A percentile compares a stretch with the other conserved stretches of the same genome.
Evolutionary conservation across 2,113 vertebrate species (phyloP).

Genomic region (Bubalus kerabau): DNA sequence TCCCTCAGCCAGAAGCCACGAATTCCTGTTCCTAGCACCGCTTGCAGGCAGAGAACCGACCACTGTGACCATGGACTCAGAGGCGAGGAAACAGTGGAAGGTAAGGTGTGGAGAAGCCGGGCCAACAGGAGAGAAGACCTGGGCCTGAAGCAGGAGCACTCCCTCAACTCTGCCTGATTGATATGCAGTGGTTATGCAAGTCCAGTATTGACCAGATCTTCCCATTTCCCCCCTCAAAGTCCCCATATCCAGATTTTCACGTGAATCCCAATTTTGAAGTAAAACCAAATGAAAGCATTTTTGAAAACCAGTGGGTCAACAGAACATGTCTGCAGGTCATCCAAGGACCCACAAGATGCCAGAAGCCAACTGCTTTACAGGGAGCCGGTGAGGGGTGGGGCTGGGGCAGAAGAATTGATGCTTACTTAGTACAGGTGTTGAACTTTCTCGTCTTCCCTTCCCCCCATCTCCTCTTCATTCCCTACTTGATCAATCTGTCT

Average conservation of each 20-base stretch:
- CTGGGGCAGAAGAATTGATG: neutral
- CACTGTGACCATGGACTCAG: neutral
- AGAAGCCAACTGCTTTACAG: neutral
- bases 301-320: neutral
- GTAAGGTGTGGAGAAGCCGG: neutral
- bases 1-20: neutral
- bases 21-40: neutral
- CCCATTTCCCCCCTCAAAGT: accelerated
- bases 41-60: neutral
- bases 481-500: neutral
- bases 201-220: no score
- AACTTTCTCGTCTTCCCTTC: neutral
- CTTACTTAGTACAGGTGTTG: neutral
- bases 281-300: neutral
- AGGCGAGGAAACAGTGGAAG: neutral
- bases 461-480: neutral
- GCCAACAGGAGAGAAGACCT: neutral
- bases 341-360: neutral
- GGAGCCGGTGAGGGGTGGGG: neutral
- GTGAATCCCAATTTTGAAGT: neutral
- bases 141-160: neutral
- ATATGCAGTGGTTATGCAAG: neutral
- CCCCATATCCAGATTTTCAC: neutral
- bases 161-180: neutral
- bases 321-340: neutral